A percentile compares a stretch with the other conserved stretches of the same genome.
phyloP scores from a whole-genome alignment of 2,113 vertebrate species.

The Lonchura striata region DNA sequence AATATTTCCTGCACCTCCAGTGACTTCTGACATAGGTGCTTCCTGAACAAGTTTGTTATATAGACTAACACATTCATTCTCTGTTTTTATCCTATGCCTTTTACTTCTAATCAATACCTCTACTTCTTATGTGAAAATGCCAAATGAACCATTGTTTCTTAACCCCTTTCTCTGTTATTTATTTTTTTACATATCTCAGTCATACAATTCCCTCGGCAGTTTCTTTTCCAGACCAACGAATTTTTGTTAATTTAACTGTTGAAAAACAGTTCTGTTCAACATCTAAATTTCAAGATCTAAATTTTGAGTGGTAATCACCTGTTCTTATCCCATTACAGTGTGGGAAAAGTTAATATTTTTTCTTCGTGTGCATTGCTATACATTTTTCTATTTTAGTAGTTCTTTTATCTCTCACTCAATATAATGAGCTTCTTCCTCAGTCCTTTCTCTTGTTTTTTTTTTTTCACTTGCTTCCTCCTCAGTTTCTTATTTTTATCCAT shows the following conservation, averaged over 20 bases:
- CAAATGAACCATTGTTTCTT: neutral
- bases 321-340: neutral
- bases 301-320: neutral
- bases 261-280: neutral
- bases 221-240: neutral
- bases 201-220: neutral
- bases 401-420: neutral
- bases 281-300: neutral
- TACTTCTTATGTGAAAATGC: neutral
- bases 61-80: neutral
- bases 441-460: neutral
- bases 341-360: neutral
- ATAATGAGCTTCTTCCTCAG: neutral
- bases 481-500: neutral
- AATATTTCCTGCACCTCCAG: neutral
- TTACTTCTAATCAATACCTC: neutral
- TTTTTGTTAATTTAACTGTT: neutral
- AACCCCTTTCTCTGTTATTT: neutral
- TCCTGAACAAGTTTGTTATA: neutral
- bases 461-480: neutral
- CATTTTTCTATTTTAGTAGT: neutral
- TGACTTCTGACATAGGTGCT: neutral
- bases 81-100: neutral
- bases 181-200: neutral
- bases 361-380: neutral